These are phyloP conservation scores for Xiphophorus maculatus DNA, from an alignment of 2,113 vertebrate species.

Conservation along the genomic window DNA sequence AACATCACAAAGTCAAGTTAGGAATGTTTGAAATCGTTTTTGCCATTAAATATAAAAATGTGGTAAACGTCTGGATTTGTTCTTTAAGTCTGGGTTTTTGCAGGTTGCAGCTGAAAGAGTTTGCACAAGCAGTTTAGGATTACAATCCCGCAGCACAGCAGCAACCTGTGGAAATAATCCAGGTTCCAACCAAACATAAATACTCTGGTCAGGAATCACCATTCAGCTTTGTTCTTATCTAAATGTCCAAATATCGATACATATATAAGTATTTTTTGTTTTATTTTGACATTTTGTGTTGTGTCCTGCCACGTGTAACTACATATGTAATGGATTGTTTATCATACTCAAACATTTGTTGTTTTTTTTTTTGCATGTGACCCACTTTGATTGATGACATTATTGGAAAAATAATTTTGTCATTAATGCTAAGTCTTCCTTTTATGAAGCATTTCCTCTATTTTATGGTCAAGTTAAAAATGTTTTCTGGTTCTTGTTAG, in stretches of 20 bases:
- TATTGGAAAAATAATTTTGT: background rate
- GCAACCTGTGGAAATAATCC: background rate
- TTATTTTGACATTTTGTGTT: constrained; percentile 16
- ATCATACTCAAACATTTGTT: background rate
- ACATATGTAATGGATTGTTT: constrained; percentile 13
- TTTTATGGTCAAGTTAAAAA: constrained; percentile 14
- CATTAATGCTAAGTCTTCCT: background rate
- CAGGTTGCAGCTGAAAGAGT: background rate
- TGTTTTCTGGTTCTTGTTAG: constrained; percentile 1
- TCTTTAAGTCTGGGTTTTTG: background rate
- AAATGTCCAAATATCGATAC: constrained; percentile 6
- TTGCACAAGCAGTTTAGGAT: constrained; percentile 7
- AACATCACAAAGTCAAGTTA: background rate
- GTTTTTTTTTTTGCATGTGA: background rate
- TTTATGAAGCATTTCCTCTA: background rate
- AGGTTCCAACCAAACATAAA: background rate
- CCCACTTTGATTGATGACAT: background rate
- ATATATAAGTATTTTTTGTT: constrained; percentile 39
- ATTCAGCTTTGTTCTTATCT: constrained; percentile 2
- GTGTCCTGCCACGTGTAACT: background rate
- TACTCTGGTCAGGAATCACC: constrained; percentile 1
- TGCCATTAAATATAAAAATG: background rate
- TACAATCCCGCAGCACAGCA: background rate
- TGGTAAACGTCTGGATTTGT: background rate
- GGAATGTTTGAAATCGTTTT: background rate